phyloP scores from a whole-genome alignment of 2,113 vertebrate species.

The Psittacus erithacus region DNA sequence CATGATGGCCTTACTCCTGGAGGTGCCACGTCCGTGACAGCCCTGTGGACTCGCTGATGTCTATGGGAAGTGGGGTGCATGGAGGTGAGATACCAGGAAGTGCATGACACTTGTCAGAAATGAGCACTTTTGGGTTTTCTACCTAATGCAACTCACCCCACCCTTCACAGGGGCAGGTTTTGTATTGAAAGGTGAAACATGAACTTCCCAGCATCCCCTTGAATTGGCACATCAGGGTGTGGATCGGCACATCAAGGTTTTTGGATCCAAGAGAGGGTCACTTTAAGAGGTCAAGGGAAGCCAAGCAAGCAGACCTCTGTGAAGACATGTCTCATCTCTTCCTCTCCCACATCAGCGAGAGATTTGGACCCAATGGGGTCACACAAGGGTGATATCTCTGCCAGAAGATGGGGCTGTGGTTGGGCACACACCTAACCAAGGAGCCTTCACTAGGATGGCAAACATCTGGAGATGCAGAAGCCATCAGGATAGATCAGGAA shows the following conservation, averaged over 20 bases:
- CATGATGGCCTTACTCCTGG: neutral
- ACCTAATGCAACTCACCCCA: neutral
- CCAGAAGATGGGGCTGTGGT: neutral
- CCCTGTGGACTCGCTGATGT: accelerated
- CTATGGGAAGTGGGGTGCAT: accelerated
- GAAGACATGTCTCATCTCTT: accelerated
- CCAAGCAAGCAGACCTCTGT: neutral
- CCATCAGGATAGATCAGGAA: neutral
- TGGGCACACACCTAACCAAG: accelerated
- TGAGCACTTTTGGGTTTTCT: neutral
- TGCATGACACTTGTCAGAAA: neutral
- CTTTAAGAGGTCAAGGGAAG: neutral
- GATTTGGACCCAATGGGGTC: accelerated
- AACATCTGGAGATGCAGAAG: neutral
- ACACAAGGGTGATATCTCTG: accelerated
- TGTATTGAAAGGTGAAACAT: accelerated
- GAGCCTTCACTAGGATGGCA: neutral
- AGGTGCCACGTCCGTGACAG: accelerated
- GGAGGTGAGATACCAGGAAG: neutral
- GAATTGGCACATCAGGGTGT: neutral
- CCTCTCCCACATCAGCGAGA: neutral
- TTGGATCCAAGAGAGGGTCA: neutral
- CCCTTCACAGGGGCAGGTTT: neutral
- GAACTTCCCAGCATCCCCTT: neutral
- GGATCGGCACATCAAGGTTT: neutral